A percentile compares a stretch with the other conserved stretches of the same genome.
Evolutionary conservation across 2,888 invertebrate genomes (phyloP).

Genomic region (Neria commutata): DNA sequence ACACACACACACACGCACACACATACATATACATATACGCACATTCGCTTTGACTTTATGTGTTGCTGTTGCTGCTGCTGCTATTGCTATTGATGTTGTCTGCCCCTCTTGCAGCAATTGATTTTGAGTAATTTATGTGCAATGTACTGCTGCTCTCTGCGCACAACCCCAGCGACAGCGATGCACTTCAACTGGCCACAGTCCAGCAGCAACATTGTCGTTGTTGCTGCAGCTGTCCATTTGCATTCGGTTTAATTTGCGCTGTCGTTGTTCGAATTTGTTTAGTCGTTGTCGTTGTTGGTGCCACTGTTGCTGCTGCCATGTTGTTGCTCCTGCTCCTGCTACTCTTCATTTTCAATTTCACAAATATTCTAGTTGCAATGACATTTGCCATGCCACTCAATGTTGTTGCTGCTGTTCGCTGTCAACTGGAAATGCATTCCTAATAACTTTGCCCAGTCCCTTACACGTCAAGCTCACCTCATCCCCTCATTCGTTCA

Average conservation of each 20-base stretch:
- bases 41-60: not conserved
- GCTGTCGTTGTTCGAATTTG: constrained; percentile 21
- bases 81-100: not conserved
- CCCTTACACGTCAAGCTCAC: no score
- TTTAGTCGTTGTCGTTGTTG: constrained; percentile 14
- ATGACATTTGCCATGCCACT: constrained; percentile 8
- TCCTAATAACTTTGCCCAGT: not conserved
- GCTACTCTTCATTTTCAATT: constrained; percentile 17
- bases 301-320: constrained; percentile 6
- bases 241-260: constrained; percentile 23
- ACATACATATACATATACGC: no score
- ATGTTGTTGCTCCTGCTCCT: not conserved
- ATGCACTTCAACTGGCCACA: not conserved
- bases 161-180: not conserved
- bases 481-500: not conserved
- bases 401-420: constrained; percentile 8
- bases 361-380: constrained; percentile 16
- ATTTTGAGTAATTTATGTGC: constrained; percentile 18
- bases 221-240: constrained; percentile 4
- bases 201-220: not conserved
- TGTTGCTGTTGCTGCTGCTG: constrained; percentile 6
- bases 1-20: no score
- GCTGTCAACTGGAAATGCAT: not conserved
- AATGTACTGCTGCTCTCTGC: not conserved
- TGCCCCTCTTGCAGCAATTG: not conserved